Evolutionary conservation across 1,140 invertebrate species (phyloP), one percentile per base, ranked within the genome.

Genomic region (Drosophila ironensis): DNA sequence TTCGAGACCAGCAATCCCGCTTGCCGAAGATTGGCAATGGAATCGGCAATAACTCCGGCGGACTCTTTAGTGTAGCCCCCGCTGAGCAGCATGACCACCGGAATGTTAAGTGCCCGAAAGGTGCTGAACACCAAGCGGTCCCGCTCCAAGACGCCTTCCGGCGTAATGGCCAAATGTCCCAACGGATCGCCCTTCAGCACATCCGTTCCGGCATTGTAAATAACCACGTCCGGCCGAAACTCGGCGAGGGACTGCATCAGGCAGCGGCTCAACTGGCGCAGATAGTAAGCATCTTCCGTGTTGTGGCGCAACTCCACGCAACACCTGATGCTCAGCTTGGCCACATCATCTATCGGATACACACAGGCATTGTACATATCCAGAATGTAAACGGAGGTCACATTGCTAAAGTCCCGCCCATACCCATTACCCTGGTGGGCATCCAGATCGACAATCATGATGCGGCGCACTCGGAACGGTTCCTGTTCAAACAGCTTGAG

Each of bases 341-440:
- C 96, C 54, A 89, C 90, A 22, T 92, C 91, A 90, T 97, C 97
- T 68, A 91, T 91, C 1, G 97, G 97, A 89, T 97, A 97, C 48
- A 97, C 96, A 20, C 92, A 89, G 45, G 92, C 91, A 90, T 98
- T 98, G 89, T 96, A 98, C 66, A 97, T 93, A 89, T 97, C 96
- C 91, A 97, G 91, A 69, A 97, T 97, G 81, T 95, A 97, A 3
- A 97, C 94, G 67, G 94, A 93, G 1, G 91, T 80, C 51, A 94
- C 92, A 33, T 93, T 91, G 40, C 93, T 92, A 88, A 97, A 97
- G 90, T 97, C 96, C 3, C 92, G 91, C 73, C 95, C 94, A 90
- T 97, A 95, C 0, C 96, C 96, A 91, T 97, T 97, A 5, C 96
- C 96, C 94, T 96, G 94, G 91, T 98, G 96, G 22, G 96, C 96